These are phyloP conservation scores for Carapus acus DNA, from an alignment of 2,797 vertebrate species.

Conservation along the genomic window DNA sequence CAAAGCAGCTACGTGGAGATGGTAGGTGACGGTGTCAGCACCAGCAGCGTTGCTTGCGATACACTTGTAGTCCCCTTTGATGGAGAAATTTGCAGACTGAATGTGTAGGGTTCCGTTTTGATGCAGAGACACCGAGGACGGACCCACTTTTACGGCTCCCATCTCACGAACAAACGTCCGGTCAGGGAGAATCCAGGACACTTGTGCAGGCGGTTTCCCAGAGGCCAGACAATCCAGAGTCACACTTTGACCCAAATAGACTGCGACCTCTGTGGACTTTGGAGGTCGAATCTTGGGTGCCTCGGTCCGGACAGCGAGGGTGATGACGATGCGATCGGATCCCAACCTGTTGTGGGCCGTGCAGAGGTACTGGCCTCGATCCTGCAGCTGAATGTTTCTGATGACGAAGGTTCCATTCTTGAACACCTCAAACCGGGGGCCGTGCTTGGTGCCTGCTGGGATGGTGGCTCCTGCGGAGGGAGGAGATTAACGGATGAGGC, in stretches of 20 bases:
- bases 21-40: conserved; percentile 75
- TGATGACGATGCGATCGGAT: conserved; percentile 72
- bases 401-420: conserved; percentile 75
- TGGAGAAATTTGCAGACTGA: conserved; percentile 68
- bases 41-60: conserved; percentile 79
- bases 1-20: conserved; percentile 71
- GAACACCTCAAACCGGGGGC: conserved; percentile 76
- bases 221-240: conserved; percentile 67
- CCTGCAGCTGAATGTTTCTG: conserved; percentile 74
- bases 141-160: conserved; percentile 35
- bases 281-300: conserved; percentile 67
- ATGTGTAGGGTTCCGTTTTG: conserved; percentile 74
- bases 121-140: conserved; percentile 58
- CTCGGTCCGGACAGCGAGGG: conserved; percentile 71
- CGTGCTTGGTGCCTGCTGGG: conserved; percentile 70
- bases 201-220: conserved; percentile 72
- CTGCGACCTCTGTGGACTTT: conserved; percentile 55
- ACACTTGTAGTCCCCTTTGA: conserved; percentile 77
- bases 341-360: conserved; percentile 72
- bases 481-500: background rate
- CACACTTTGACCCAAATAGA: conserved; percentile 65
- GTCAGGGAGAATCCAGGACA: conserved; percentile 80
- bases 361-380: conserved; percentile 79
- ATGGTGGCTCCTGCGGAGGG: conserved; percentile 71
- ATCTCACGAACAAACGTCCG: conserved; percentile 67